These are phyloP conservation scores for Oreochromis aureus DNA, from an alignment of 2,113 vertebrate genomes.

Conservation along the genomic window DNA sequence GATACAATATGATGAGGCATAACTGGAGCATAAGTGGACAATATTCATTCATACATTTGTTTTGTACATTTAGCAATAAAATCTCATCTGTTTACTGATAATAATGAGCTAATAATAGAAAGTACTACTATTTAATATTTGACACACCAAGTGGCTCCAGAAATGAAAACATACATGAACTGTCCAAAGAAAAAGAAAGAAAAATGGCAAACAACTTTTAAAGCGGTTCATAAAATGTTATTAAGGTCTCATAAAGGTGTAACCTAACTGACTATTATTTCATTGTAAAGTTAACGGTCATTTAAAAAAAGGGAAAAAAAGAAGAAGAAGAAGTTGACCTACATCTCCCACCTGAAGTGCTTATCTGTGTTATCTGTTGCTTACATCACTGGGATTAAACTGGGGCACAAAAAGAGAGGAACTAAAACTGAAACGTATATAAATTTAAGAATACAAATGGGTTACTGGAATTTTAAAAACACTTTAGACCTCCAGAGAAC, in stretches of 20 bases:
- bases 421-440: background rate
- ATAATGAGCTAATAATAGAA: background rate
- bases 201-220: background rate
- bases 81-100: background rate
- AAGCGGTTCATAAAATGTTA: background rate
- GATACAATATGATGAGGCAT: background rate
- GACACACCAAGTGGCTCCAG: background rate
- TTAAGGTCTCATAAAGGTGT: background rate
- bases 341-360: background rate
- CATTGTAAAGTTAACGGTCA: background rate
- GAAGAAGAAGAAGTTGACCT: background rate
- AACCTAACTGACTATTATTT: background rate
- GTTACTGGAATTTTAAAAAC: background rate
- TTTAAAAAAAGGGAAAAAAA: background rate
- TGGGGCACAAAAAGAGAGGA: background rate
- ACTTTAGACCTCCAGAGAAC: background rate
- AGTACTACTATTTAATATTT: background rate
- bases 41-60: background rate
- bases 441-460: background rate
- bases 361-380: background rate
- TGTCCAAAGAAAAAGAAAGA: background rate
- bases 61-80: background rate
- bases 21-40: background rate
- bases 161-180: background rate
- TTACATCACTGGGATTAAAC: background rate